phyloP scores from a whole-genome alignment of 1,140 invertebrate species.

The Lepidurus apus region DNA sequence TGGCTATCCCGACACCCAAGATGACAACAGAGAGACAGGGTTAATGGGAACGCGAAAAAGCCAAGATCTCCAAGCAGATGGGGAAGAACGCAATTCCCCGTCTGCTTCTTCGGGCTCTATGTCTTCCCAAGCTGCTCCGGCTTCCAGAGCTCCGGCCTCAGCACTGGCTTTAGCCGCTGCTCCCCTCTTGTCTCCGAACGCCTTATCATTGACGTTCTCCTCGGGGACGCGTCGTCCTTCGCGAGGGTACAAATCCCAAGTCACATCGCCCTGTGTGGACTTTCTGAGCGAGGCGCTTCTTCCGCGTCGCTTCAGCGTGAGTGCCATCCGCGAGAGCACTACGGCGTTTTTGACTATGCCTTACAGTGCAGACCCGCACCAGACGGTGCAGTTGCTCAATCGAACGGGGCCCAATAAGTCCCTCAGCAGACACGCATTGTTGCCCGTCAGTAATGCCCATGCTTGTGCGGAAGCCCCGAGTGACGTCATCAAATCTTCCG shows the following conservation, averaged over 20 bases:
- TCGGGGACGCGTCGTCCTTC: not conserved
- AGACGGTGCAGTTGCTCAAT: not conserved
- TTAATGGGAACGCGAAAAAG: constrained; percentile 35
- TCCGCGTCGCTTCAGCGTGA: not conserved
- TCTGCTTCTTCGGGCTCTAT: constrained; percentile 34
- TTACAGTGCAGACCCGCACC: not conserved
- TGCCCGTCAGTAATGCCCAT: not conserved
- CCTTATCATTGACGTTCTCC: not conserved
- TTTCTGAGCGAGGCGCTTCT: not conserved
- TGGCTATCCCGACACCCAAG: constrained; percentile 19
- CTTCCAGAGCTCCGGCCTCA: constrained; percentile 27
- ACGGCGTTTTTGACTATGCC: not conserved
- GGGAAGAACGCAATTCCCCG: constrained; percentile 43
- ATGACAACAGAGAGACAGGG: not conserved
- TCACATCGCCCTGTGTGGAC: not conserved
- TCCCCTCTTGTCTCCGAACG: constrained; percentile 27
- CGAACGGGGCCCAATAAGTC: not conserved
- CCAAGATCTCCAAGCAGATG: constrained; percentile 37
- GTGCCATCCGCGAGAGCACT: not conserved
- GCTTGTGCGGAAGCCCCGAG: not conserved
- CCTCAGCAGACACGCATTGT: not conserved
- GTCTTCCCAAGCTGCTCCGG: constrained; percentile 11
- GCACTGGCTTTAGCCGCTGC: constrained; percentile 31
- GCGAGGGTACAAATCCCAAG: constrained; percentile 13
- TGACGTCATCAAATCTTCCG: not conserved